Base-by-base conservation (phyloP, 2,888 invertebrate species). In the Tetheella fluctuosa region DNA sequence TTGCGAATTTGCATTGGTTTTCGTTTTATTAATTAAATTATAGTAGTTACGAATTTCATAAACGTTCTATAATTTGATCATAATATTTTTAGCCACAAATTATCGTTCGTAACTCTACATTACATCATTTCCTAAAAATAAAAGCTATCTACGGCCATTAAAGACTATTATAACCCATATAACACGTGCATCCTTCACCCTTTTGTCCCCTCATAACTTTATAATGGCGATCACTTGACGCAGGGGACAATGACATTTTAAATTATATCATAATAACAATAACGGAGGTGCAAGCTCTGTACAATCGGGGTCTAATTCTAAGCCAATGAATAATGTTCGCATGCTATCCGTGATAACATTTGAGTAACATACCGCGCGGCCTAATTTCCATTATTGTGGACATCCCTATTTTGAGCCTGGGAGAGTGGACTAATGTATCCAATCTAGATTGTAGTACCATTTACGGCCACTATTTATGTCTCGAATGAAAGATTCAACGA, bases 171-270 rank as follows among this genome's bases (percentile, higher is more conserved):
- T 80, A 74, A 48, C 17, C 69, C 64, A 69, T 28, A 69, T 74
- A 75, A 84, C 90, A 89, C 89, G 90, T 90, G 77, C 84, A 81
- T 86, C 85, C 86, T 88, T 85, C 85, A 88, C 88, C 89, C 89
- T 87, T 48, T 86, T 83, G 73, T 81, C 83, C 85, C 84, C 79
- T 80, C 81, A 84, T 83, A 84, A 85, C 76, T 84, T 82, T 83
- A 83, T 83, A 84, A 80, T 73, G 73, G 81, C 79, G 42, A 63
- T 65, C 68, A 59, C 68, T 70, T 64, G 64, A 66, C 60, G 63
- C 64, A 10, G 70, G 68, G 81, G 77, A 90, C 90, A 89, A 89
- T 89, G 83, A 80, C 82, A 85, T 85, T 91, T 91, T 86, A 90
- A 91, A 90, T 90, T 86, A 85, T 89, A 83, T 83, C 85, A 85